Base-by-base conservation (phyloP, 2,888 invertebrate species). In the Ferdinandea cuprea region DNA sequence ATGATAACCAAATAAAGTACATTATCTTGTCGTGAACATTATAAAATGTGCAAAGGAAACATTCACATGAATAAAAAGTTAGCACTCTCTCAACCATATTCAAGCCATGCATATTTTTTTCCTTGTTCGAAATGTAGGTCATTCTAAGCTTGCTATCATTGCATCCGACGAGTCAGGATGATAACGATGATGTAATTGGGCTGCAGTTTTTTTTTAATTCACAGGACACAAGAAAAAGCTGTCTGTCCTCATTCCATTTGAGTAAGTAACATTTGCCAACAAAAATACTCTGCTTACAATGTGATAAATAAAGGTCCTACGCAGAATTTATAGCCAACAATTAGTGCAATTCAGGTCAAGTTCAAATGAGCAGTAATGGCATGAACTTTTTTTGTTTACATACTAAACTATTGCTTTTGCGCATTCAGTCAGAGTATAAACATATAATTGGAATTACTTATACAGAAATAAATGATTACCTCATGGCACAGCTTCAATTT, bases 401-500 rank as follows among this genome's bases (percentile, higher is more conserved):
- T 44, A 48, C 13, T 15, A 25, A 2, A 25, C 5, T 40, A 40
- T 40, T 1, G 17, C 15, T 44, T 32, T 61, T 44, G 40, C 21
- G 37, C 28, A 58, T 7, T 42, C 40, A 58, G 1, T 19, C 48
- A 21, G 5, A 5, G 37, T 44, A 68, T 2, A 13, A 32, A 35
- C 32, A 19, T 13, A 59, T 15, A 46, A 58, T 21, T 46, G n/a
- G 1, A 48, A 48, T 13, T 25, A 37, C 30, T 42, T 15, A 11
- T 15, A n/a, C 40, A 17, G 52, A 59, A 59, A 71, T 59, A 71
- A 42, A 40, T 32, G 59, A 50, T 71, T 71, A 61, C 71, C 50
- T 71, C 71, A 59, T 32, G 17, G 5, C n/a, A 9, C 44, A 52
- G 50, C 1, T 21, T 58, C 42, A 28, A 71, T 61, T 59, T 28